Conservation (phyloP, 1,140 invertebrate genomes). For the Drosophila tsacasi region DNA sequence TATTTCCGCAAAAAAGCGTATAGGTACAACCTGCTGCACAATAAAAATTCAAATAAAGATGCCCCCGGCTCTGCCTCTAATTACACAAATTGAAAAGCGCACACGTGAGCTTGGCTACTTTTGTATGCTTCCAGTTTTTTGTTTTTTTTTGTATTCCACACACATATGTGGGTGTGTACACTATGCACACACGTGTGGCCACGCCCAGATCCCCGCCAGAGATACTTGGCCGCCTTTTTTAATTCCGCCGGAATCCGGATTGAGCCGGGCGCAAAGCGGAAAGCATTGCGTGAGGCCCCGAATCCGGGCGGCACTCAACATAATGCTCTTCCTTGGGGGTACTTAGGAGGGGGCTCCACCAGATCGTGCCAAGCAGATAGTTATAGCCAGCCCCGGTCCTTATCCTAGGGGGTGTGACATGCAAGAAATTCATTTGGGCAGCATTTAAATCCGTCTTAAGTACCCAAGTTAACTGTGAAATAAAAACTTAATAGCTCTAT, state of each 20-base stretch:
- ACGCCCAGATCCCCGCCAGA: conserved; percentile 41
- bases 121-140: conserved; percentile 1
- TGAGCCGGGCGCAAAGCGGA: conserved; percentile 43
- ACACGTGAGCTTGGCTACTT: conserved; percentile 52
- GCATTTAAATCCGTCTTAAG: conserved; percentile 7
- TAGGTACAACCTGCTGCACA: not conserved
- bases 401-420: conserved; percentile 31
- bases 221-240: conserved; percentile 15
- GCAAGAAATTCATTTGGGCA: conserved; percentile 19
- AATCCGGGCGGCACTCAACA: conserved; percentile 29
- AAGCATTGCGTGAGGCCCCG: conserved; percentile 45
- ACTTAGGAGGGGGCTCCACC: conserved; percentile 17
- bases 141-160: not conserved
- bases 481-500: conserved; percentile 5
- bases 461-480: conserved; percentile 1
- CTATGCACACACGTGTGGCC: conserved; percentile 11
- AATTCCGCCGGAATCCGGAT: conserved; percentile 46
- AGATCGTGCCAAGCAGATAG: conserved; percentile 48
- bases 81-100: conserved; percentile 72
- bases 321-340: conserved; percentile 32
- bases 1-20: not conserved
- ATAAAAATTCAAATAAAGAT: conserved; percentile 65
- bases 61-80: conserved; percentile 46
- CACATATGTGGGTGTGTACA: conserved; percentile 28
- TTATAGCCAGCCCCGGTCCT: not conserved